Evolutionary conservation across 1,140 invertebrate genomes (phyloP).

Genomic region (Drosophila littoralis): DNA sequence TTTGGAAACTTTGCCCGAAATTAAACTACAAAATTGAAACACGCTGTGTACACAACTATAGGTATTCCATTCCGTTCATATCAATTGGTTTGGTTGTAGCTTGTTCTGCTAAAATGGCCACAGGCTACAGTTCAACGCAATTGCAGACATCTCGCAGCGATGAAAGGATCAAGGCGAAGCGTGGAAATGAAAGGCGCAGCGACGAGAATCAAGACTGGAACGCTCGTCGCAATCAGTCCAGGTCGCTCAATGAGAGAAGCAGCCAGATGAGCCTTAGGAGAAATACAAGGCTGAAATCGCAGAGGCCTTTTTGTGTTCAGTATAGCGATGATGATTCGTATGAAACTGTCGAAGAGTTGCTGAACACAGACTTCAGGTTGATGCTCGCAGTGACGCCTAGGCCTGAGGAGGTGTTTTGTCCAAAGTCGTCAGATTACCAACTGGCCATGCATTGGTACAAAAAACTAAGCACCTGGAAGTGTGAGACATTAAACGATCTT

Average conservation of each 20-base stretch:
- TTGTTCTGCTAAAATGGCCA: neutral
- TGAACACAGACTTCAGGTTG: conserved; percentile 45
- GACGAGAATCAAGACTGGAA: neutral
- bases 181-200: no score
- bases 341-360: conserved; percentile 2
- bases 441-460: conserved; percentile 55
- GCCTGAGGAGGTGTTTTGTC: conserved; percentile 49
- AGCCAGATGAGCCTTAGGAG: conserved; percentile 1
- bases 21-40: conserved; percentile 15
- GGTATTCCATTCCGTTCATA: neutral
- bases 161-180: neutral
- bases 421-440: conserved; percentile 22
- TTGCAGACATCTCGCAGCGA: neutral
- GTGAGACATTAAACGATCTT: conserved; percentile 41
- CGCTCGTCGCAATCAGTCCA: no score
- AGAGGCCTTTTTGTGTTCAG: neutral
- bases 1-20: conserved; percentile 1
- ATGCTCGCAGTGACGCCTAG: conserved; percentile 43
- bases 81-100: neutral
- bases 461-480: conserved; percentile 43
- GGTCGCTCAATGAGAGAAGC: no score
- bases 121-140: neutral
- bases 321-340: neutral
- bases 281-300: neutral
- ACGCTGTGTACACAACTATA: neutral